Percentiles rank a stretch among this genome's conserved stretches.
phyloP scores from a whole-genome alignment of 2,888 invertebrate species.

The Scaptomyza cyrtandrae region DNA sequence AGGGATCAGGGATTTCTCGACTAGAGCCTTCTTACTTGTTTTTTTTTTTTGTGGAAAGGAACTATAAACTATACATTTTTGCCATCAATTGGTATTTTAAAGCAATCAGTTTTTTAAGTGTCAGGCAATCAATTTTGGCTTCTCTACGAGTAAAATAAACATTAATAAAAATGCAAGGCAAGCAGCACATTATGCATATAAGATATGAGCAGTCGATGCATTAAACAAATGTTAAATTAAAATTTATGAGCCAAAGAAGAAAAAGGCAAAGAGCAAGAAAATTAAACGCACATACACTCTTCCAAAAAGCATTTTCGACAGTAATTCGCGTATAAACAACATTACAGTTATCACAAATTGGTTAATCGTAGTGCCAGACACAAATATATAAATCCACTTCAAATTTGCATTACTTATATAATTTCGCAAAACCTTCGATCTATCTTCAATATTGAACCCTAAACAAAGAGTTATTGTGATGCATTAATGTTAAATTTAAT shows the following conservation, averaged over 20 bases:
- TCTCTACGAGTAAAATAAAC: background rate
- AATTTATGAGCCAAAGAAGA: slow-evolving; percentile 37
- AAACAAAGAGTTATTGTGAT: background rate
- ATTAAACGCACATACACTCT: slow-evolving; percentile 2
- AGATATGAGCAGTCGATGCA: slow-evolving; percentile 43
- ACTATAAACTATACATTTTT: background rate
- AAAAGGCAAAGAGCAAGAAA: slow-evolving; percentile 5
- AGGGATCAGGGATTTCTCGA: too few relatives aligned
- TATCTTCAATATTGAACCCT: background rate
- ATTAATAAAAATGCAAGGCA: slow-evolving; percentile 30
- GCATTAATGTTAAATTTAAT: slow-evolving; percentile 9
- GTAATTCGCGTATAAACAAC: too few relatives aligned
- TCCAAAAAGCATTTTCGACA: slow-evolving; percentile 17
- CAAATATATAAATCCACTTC: too few relatives aligned
- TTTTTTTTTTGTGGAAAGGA: background rate
- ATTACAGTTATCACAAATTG: too few relatives aligned
- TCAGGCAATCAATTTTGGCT: slow-evolving; percentile 7
- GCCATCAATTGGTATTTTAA: background rate
- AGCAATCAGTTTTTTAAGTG: slow-evolving; percentile 9
- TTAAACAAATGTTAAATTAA: slow-evolving; percentile 35
- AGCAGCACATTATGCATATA: slow-evolving; percentile 31
- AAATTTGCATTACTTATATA: too few relatives aligned
- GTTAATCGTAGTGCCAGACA: too few relatives aligned
- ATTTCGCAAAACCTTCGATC: background rate
- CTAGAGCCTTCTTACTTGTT: too few relatives aligned